Base-by-base conservation (phyloP, 2,797 vertebrate species). In the Euthynnus affinis region DNA sequence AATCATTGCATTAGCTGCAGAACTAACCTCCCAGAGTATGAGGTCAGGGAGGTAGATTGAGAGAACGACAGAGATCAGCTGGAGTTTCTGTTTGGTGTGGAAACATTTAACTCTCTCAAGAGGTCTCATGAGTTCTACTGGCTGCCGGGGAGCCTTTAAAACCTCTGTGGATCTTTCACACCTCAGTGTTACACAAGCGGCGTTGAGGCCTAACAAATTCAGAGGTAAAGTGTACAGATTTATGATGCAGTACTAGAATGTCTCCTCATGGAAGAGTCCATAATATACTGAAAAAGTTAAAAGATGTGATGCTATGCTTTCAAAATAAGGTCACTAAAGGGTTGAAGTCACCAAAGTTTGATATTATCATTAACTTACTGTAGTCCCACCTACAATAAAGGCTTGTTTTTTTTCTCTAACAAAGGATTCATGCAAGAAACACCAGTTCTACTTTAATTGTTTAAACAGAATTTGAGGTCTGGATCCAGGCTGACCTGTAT, bases 21-120 rank as follows among this genome's bases (percentile, higher is more conserved):
- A 74, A 59, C 53, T 78, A 82, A 91, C 89, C 87, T 87, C 73
- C 60, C 71, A 74, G 81, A 84, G 87, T 91, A 92, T 87, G 79
- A 93, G 82, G 84, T 82, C 61, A 44, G 69, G 75, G 82, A 82
- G 60, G 57, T 3, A 23, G 49, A 56, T 44, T 22, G 59, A 9
- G 20, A 18, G 63, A 42, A 60, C 22, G 40, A 15, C 27, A 46
- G 29, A 81, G 63, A 74, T 75, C 23, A 20, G 3, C n/a, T 57
- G 32, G 37, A 37, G n/a, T 44, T 48, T 61, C 2, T 70, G 49
- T 78, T 71, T 52, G 53, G n/a, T 49, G 20, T 25, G 7, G 20
- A 17, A n/a, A 44, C 5, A 20, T 23, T 5, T 49, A 37, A 9
- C 15, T 51, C 13, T 29, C 56, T 22, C 57, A 40, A 2, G 20